phyloP scores from a whole-genome alignment of 2,888 invertebrate species.

The Marasmarcha lunaedactyla region DNA sequence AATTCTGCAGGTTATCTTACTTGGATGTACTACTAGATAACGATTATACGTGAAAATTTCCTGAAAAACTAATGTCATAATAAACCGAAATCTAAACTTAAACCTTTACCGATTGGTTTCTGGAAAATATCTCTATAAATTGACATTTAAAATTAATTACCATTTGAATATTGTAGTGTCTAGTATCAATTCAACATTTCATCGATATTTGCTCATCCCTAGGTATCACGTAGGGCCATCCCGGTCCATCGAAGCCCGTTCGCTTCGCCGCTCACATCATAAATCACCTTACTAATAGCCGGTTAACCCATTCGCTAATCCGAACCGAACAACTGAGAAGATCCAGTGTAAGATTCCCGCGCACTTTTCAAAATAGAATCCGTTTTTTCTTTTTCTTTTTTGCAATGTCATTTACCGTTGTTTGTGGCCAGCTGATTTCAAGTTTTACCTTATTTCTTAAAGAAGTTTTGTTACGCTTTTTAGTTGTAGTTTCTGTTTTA shows the following conservation, averaged over 20 bases:
- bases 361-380: background rate
- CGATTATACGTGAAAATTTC: too few relatives aligned
- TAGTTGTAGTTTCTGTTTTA: too few relatives aligned
- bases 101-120: too few relatives aligned
- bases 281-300: slow-evolving; percentile 63
- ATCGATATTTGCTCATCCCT: slow-evolving; percentile 18
- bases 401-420: background rate
- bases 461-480: too few relatives aligned
- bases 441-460: too few relatives aligned
- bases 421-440: background rate
- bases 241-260: slow-evolving; percentile 40
- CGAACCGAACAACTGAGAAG: slow-evolving; percentile 33
- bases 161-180: too few relatives aligned
- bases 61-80: too few relatives aligned
- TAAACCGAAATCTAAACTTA: too few relatives aligned
- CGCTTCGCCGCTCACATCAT: slow-evolving; percentile 50
- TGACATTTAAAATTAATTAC: too few relatives aligned
- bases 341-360: background rate
- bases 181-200: slow-evolving; percentile 15
- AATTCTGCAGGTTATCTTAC: too few relatives aligned
- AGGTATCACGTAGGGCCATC: slow-evolving; percentile 51
- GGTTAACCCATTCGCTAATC: slow-evolving; percentile 66
- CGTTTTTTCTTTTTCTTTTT: background rate
- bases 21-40: too few relatives aligned
- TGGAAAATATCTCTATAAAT: too few relatives aligned